phyloP scores from a whole-genome alignment of 2,888 invertebrate genomes.

The Brachylomia viminalis region DNA sequence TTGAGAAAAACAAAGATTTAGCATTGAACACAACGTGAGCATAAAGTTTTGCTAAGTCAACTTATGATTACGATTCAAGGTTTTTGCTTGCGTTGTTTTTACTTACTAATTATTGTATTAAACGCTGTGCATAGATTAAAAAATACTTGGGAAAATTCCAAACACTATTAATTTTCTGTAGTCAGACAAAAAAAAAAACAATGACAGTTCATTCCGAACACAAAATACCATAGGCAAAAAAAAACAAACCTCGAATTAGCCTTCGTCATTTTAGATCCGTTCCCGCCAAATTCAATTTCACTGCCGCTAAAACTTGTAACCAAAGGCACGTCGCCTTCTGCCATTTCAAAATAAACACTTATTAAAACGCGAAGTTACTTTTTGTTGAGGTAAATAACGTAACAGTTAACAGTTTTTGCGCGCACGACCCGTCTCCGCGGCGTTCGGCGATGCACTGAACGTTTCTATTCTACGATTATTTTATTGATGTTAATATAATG shows the following conservation, averaged over 20 bases:
- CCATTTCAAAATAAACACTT: conserved; percentile 76
- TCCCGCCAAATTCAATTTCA: conserved; percentile 85
- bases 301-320: conserved; percentile 86
- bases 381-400: conserved; percentile 55
- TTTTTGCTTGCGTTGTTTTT: conserved; percentile 49
- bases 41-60: conserved; percentile 61
- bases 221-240: conserved; percentile 56
- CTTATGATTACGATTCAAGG: conserved; percentile 61
- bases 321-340: conserved; percentile 87
- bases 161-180: neutral
- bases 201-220: conserved; percentile 28
- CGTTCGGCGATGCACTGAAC: conserved; percentile 80
- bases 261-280: conserved; percentile 84
- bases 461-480: conserved; percentile 77
- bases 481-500: conserved; percentile 86
- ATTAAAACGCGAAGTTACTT: conserved; percentile 72
- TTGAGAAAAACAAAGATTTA: conserved; percentile 48
- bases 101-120: conserved; percentile 19
- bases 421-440: conserved; percentile 66
- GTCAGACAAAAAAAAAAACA: conserved; percentile 23
- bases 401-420: conserved; percentile 50
- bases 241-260: conserved; percentile 86
- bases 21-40: conserved; percentile 60
- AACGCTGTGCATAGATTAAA: neutral
- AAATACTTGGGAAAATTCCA: conserved; percentile 23